Evolutionary conservation across 2,797 vertebrate genomes (phyloP).

Genomic region (Hydrophis major): DNA sequence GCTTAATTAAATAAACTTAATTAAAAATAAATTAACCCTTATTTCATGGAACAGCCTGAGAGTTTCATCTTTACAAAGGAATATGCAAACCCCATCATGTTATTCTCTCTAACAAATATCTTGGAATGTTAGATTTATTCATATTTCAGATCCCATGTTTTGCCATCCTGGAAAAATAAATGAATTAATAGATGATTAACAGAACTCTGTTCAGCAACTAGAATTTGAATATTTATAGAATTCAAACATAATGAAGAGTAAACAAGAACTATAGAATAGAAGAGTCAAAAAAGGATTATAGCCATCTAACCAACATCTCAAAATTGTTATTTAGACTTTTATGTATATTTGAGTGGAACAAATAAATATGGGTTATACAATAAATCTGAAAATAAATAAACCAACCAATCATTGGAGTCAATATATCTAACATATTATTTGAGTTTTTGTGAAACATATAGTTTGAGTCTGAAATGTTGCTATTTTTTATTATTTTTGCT

Average conservation of each 20-base stretch:
- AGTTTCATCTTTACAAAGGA: slow-evolving; percentile 37
- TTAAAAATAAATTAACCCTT: slow-evolving; percentile 65
- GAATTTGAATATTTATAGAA: neutral
- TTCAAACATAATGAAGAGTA: neutral
- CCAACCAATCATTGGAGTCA: neutral
- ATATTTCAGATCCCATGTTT: neutral
- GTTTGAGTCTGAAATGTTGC: neutral
- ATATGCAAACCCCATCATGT: slow-evolving; percentile 30
- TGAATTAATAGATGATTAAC: slow-evolving; percentile 2
- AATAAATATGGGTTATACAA: neutral
- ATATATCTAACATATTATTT: neutral
- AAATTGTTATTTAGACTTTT: neutral
- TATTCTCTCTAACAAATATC: slow-evolving; percentile 15
- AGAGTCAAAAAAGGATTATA: neutral
- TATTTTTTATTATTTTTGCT: neutral
- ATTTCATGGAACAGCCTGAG: slow-evolving; percentile 40
- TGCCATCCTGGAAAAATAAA: slow-evolving; percentile 26
- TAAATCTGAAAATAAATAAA: neutral
- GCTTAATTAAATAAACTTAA: slow-evolving; percentile 65
- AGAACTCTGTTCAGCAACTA: neutral
- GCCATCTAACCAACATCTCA: neutral
- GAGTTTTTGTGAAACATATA: neutral
- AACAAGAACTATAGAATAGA: neutral
- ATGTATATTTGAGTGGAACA: neutral
- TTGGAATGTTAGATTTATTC: slow-evolving; percentile 31